Percentiles rank a stretch among this genome's conserved stretches.
Conservation (phyloP, 2,113 vertebrate genomes). For the Uropsilus gracilis region DNA sequence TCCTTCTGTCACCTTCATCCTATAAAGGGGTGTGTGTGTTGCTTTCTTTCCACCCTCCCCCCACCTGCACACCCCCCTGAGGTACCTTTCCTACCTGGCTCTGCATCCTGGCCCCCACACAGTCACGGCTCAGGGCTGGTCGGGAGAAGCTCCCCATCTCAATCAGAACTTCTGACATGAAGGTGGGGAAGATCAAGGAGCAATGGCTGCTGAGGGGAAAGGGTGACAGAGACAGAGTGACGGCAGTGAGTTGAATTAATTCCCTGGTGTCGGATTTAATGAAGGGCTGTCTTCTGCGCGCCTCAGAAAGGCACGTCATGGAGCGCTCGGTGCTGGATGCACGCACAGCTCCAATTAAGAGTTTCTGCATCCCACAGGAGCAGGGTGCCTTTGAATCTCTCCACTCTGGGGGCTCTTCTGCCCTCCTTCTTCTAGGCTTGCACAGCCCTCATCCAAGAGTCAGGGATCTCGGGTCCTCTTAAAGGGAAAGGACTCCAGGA, state of each 20-base stretch:
- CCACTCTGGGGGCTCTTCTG: slow-evolving; percentile 46
- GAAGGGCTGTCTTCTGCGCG: slow-evolving; percentile 76
- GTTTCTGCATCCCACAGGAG: slow-evolving; percentile 59
- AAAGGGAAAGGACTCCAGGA: slow-evolving; percentile 48
- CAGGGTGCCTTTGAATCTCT: slow-evolving; percentile 56
- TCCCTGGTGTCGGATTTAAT: slow-evolving; percentile 81
- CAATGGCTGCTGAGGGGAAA: slow-evolving; percentile 61
- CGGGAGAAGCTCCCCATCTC: slow-evolving; percentile 37
- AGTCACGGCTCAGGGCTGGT: slow-evolving; percentile 61
- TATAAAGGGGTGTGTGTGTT: neutral
- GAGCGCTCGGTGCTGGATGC: slow-evolving; percentile 57
- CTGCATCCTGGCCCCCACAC: neutral
- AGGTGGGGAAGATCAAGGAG: slow-evolving; percentile 78
- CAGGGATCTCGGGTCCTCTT: slow-evolving; percentile 41
- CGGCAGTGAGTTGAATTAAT: slow-evolving; percentile 76
- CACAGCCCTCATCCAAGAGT: slow-evolving; percentile 10
- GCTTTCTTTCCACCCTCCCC: neutral
- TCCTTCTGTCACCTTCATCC: neutral
- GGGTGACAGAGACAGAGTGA: slow-evolving; percentile 76
- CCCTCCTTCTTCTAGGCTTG: neutral
- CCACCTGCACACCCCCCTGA: accelerated
- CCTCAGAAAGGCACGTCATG: slow-evolving; percentile 61
- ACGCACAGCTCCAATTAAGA: slow-evolving; percentile 76
- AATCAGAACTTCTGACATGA: slow-evolving; percentile 65
- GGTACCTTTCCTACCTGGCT: neutral